Evolutionary conservation across 2,113 vertebrate genomes (phyloP).

Genomic region (Phrynocephalus versicolor): DNA sequence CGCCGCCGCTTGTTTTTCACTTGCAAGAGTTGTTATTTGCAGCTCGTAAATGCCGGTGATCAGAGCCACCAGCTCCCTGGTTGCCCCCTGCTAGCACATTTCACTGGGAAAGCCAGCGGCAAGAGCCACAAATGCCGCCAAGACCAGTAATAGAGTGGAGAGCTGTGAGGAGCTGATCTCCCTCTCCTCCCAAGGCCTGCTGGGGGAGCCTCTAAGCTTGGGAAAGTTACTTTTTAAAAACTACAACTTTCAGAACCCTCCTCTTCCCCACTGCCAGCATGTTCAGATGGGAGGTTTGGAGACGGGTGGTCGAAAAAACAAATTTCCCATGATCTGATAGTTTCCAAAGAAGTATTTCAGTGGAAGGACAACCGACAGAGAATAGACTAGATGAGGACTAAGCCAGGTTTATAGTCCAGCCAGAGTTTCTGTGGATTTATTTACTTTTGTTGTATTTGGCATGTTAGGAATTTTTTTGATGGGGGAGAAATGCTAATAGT

Average conservation of each 20-base stretch:
- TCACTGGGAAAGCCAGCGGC: neutral
- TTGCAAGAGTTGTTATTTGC: slow-evolving; percentile 7
- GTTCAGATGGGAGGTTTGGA: too few relatives aligned
- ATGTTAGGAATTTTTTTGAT: too few relatives aligned
- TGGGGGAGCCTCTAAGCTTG: neutral
- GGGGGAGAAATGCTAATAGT: too few relatives aligned
- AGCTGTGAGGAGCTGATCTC: accelerated
- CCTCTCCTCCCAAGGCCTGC: neutral
- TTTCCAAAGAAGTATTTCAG: neutral
- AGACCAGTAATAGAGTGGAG: neutral
- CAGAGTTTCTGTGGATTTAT: too few relatives aligned
- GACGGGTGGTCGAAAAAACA: too few relatives aligned
- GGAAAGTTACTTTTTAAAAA: neutral
- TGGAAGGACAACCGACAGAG: neutral
- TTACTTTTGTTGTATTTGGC: too few relatives aligned
- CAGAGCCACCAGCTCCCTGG: slow-evolving; percentile 15
- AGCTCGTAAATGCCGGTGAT: slow-evolving; percentile 2
- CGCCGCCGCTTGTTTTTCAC: neutral
- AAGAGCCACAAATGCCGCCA: slow-evolving; percentile 1
- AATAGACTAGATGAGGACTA: neutral
- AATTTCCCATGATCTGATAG: neutral
- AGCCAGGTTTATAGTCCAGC: too few relatives aligned
- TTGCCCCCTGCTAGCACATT: slow-evolving; percentile 23
- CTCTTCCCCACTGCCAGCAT: too few relatives aligned
- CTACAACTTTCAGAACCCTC: neutral